Percentiles rank a stretch among this genome's conserved stretches.
These are phyloP conservation scores for Montipora efflorescens DNA, from an alignment of 64 coral and sea anemone species.

Conservation along the genomic window DNA sequence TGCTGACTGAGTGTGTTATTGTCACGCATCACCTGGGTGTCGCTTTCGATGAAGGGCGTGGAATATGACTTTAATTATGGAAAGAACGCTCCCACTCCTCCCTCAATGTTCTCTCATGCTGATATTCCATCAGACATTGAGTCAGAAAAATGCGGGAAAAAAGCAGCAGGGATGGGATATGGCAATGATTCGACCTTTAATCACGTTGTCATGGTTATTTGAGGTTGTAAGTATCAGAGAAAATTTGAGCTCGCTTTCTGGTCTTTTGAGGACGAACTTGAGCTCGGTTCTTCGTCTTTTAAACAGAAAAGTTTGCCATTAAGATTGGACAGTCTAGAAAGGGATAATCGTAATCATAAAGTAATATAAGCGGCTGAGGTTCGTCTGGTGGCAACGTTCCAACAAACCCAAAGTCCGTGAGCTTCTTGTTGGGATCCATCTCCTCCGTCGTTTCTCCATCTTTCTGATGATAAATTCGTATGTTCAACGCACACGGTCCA, in stretches of 20 bases:
- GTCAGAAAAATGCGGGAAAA: no score
- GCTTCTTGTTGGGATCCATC: conserved; percentile 53
- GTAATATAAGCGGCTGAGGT: conserved; percentile 40
- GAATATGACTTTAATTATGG: no score
- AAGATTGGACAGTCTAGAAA: conserved; percentile 72
- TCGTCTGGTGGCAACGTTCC: conserved; percentile 47
- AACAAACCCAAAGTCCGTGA: conserved; percentile 69
- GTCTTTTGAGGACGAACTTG: no score
- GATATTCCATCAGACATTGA: no score
- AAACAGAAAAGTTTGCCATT: conserved; percentile 59
- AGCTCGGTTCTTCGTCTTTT: neutral
- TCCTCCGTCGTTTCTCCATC: conserved; percentile 30
- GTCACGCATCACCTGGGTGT: neutral
- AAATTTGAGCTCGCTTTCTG: no score
- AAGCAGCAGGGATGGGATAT: no score
- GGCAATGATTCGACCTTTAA: no score
- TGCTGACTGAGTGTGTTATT: neutral
- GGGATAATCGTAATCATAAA: conserved; percentile 89
- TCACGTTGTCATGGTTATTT: no score
- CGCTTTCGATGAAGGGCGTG: no score
- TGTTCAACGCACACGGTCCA: conserved; percentile 37
- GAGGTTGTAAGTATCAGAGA: no score
- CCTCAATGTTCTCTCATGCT: no score
- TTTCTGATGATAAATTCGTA: conserved; percentile 35
- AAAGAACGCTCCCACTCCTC: no score